These are phyloP conservation scores for Streptopelia turtur DNA, from an alignment of 2,797 vertebrate genomes.

Conservation along the genomic window DNA sequence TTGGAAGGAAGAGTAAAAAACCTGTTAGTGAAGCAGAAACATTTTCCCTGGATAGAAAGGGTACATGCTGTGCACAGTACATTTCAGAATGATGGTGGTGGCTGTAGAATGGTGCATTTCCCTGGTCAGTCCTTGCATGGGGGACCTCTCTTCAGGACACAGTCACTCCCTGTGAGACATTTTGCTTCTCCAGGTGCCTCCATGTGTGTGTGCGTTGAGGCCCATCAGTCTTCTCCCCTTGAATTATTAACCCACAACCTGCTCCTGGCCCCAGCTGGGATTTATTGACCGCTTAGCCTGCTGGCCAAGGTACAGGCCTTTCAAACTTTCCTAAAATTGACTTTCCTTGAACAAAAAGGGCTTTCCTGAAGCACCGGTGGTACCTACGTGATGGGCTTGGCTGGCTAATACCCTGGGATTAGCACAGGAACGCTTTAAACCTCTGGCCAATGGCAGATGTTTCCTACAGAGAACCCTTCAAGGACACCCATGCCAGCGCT, in stretches of 20 bases:
- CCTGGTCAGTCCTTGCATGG: neutral
- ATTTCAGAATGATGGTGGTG: neutral
- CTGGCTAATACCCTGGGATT: conserved; percentile 42
- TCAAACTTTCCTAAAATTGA: conserved; percentile 47
- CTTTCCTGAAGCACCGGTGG: neutral
- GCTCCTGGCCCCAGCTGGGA: conserved; percentile 33
- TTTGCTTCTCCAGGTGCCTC: neutral
- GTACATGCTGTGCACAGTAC: rapidly evolving
- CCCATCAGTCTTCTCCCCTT: neutral
- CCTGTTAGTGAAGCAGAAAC: neutral
- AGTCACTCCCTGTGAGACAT: neutral
- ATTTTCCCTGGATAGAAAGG: neutral
- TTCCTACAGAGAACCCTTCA: conserved; percentile 31
- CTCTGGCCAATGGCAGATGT: conserved; percentile 28
- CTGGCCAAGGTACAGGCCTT: conserved; percentile 57
- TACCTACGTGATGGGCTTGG: conserved; percentile 55
- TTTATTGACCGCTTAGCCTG: conserved; percentile 29
- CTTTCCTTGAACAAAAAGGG: conserved; percentile 53
- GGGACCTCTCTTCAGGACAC: neutral
- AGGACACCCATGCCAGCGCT: neutral
- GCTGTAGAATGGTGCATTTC: neutral
- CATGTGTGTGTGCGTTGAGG: rapidly evolving
- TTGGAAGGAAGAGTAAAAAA: neutral
- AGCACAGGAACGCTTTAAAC: conserved; percentile 45
- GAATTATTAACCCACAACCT: conserved; percentile 72